A percentile compares a stretch with the other conserved stretches of the same genome.
Conservation (phyloP, 92 coral and sea anemone species). For the Paramuricea clavata region DNA sequence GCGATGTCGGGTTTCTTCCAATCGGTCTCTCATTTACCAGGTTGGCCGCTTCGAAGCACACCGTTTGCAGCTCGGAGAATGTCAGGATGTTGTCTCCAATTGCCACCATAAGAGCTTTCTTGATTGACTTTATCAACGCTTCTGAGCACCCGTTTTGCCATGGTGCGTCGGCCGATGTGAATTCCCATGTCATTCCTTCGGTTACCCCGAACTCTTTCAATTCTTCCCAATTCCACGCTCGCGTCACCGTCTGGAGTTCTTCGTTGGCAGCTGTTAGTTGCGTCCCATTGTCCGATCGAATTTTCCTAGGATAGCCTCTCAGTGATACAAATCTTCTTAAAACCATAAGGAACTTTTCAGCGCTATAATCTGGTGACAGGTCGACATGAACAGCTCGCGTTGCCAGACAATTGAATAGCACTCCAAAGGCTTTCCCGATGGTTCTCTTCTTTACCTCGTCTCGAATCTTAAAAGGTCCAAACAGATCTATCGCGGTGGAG, state of each 20-base stretch:
- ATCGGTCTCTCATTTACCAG: too few species aligned
- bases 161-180: conserved; percentile 10
- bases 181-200: not conserved
- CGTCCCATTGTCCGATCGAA: conserved; percentile 53
- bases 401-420: conserved; percentile 67
- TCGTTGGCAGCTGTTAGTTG: conserved; percentile 66
- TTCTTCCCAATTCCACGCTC: conserved; percentile 12
- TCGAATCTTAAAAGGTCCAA: conserved; percentile 65
- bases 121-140: too few species aligned
- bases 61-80: too few species aligned
- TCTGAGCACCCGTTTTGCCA: too few species aligned
- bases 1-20: too few species aligned
- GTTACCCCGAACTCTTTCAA: conserved; percentile 5
- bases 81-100: too few species aligned
- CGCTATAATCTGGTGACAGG: conserved; percentile 63
- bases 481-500: conserved; percentile 65
- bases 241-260: conserved; percentile 33
- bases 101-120: too few species aligned
- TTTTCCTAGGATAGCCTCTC: conserved; percentile 60
- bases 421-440: conserved; percentile 63
- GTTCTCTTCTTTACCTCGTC: conserved; percentile 67
- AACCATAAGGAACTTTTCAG: conserved; percentile 64
- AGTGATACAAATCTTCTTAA: conserved; percentile 69
- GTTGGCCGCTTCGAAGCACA: too few species aligned
- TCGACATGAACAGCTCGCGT: conserved; percentile 68